Evolutionary conservation across 2,888 invertebrate genomes (phyloP).

Genomic region (Phytoseiulus persimilis): DNA sequence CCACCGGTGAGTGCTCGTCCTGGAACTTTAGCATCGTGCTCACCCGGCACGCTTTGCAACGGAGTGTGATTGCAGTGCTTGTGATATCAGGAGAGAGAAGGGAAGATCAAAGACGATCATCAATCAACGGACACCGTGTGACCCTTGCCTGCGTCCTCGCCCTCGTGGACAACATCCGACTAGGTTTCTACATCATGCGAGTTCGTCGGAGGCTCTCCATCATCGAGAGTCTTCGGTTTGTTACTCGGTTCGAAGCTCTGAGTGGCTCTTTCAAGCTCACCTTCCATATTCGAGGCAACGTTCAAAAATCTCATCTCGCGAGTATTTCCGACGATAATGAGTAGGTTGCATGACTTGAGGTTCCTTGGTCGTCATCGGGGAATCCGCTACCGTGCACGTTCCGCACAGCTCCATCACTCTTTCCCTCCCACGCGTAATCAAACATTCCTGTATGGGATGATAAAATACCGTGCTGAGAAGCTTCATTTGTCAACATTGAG

Average conservation of each 20-base stretch:
- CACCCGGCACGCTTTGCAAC: not conserved
- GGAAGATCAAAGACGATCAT: not conserved
- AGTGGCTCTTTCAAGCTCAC: no score
- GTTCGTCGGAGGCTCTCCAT: not conserved
- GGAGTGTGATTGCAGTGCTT: not conserved
- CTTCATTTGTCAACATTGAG: not conserved
- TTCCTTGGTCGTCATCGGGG: not conserved
- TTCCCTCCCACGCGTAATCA: not conserved
- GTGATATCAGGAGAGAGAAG: not conserved
- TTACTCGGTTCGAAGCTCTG: not conserved
- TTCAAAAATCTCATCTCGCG: no score
- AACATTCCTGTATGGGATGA: not conserved
- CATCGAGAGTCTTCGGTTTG: not conserved
- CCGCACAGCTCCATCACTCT: not conserved
- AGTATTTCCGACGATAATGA: no score
- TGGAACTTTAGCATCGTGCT: no score
- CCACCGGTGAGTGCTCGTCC: no score
- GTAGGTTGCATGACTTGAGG: no score
- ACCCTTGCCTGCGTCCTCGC: no score
- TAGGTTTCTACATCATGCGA: not conserved
- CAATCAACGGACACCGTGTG: not conserved
- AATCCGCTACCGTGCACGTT: not conserved
- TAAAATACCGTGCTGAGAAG: not conserved
- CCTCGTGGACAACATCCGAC: not conserved
- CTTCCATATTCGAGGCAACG: no score